Conservation (phyloP, 2,797 vertebrate species). For the Cossypha polioptera region DNA sequence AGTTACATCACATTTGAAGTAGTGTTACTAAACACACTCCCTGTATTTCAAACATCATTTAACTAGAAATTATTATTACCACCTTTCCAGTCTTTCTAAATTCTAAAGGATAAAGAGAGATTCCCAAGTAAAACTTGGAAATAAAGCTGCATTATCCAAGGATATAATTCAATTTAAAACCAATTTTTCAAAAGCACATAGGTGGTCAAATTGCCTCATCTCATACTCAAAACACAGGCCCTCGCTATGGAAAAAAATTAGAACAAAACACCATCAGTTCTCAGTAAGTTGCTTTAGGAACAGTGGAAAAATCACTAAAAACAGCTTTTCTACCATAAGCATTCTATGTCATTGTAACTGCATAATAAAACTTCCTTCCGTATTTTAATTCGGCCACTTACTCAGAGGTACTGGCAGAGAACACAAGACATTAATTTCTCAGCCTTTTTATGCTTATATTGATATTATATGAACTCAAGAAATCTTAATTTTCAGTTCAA, state of each 20-base stretch:
- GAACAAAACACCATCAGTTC: background rate
- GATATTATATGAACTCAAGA: background rate
- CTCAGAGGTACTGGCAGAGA: background rate
- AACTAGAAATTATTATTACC: background rate
- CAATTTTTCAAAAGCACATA: background rate
- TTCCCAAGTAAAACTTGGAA: background rate
- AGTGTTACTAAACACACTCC: background rate
- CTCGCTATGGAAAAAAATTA: background rate
- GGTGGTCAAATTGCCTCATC: background rate
- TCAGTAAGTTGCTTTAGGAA: background rate
- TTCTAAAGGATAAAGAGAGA: background rate
- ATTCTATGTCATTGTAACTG: background rate
- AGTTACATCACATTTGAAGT: background rate
- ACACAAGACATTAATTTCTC: background rate
- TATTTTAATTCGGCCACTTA: background rate
- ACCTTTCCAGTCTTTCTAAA: background rate
- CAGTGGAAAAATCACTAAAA: background rate
- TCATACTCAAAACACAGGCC: background rate
- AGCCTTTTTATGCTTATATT: background rate
- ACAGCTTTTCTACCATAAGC: background rate
- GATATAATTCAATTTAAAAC: background rate
- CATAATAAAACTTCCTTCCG: background rate
- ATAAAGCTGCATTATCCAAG: background rate
- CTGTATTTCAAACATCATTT: background rate
- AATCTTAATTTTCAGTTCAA: background rate